Evolutionary conservation across 2,797 vertebrate species (phyloP), one percentile per base, ranked within the genome.

Genomic region (Siniperca scherzeri): DNA sequence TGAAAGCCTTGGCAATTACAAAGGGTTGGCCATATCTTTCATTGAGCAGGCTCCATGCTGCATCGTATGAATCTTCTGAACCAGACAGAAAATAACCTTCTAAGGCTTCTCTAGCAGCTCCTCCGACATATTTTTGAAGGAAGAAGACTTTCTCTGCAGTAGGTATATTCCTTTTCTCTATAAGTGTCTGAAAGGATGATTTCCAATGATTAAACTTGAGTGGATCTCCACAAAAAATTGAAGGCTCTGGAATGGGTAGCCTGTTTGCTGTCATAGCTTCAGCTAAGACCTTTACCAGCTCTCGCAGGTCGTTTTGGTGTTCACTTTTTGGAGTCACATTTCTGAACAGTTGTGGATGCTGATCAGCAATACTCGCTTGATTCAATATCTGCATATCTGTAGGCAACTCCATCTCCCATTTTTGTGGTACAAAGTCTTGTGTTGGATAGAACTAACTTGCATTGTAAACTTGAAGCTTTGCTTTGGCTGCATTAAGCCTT

Each of bases 111-210:
- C 36, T 79, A 6, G 55, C 82, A 46, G 53, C 48, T 55, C 77
- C 78, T 52, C 70, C 80, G 2, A 88, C 81, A 81, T 90, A 79
- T 70, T 71, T 86, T 25, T 89, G 74, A 57, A 89, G 75, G 25
- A 83, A 89, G 55, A 82, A 84, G 1, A 80, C 59, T 30, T 82
- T 83, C 30, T 86, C 67, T 60, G 71, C 3, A 33, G 19, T 65
- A 42, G 81, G 61, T 69, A 84, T 80, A 53, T 84, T 85, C 42
- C 77, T 73, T 17, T 53, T 84, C 70, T 87, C 77, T 44, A 74
- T 86, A 14, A 86, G 33, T 25, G 72, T 77, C 10, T 83, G 77
- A 78, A 87, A 88, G 22, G 73, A 85, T 38, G 48, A 60, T n/a
- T 87, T 90, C 78, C 80, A 88, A 16, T 87, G 75, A 7, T 27